Evolutionary conservation across 2,888 invertebrate species (phyloP), one percentile per base, ranked within the genome.

Genomic region (Galeopsomyia nigrocyanea): DNA sequence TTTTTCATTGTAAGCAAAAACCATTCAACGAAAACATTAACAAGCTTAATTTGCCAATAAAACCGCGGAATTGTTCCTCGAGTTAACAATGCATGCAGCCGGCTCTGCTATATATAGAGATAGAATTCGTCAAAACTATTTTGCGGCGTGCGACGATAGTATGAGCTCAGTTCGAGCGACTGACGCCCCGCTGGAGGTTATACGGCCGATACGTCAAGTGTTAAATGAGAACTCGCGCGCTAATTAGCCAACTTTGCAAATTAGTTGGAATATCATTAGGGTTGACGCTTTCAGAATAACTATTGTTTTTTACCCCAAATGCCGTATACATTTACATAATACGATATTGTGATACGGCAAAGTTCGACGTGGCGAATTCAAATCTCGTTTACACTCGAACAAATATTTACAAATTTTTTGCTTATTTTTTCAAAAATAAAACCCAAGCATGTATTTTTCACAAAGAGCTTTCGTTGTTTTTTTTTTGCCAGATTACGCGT

Each of bases 241-340:
- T 79, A 80, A 80, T 80, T 80, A 80, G 76, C 74, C 63, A 80
- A 80, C 80, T 80, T 80, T 78, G 68, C 61, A 65, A 74, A 74
- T 78, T 71, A 77, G 74, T 70, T 73, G 39, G 58, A 39, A 50
- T 57, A 46, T 66, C 63, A 22, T 70, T 70, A 60, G 63, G 67
- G 64, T 74, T 62, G 69, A 56, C 63, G 61, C 39, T 17, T 39
- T 46, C 60, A 46, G 21, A 61, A 22, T 60, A 39, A 39, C 39
- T 13, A 13, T 39, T 39, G 39, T 39, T 10, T 39, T 39, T 39
- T 13, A 39, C 10, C 39, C 13, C 7, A 13, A 39, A 39, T 26
- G 26, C 26, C 26, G 5, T n/a, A 31, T 31, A 31, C 31, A 31
- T 31, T 31, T 31, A 5, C 31, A 31, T 31, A 31, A 31, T 31